Conservation (phyloP, 2,113 vertebrate genomes). For the Synchiropus splendidus region DNA sequence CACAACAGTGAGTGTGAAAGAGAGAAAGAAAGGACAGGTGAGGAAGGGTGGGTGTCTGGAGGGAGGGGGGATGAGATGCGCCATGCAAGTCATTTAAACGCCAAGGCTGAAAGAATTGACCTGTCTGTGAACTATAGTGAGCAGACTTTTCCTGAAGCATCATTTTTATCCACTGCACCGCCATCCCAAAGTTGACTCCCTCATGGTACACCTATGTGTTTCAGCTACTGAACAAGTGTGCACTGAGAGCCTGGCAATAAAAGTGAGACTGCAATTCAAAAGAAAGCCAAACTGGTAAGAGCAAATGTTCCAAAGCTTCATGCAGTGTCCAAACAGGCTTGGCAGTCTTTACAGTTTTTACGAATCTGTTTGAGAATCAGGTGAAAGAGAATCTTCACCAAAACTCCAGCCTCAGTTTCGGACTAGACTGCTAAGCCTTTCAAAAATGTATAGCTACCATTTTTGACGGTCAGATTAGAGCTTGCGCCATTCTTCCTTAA, state of each 20-base stretch:
- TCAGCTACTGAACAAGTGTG: no score
- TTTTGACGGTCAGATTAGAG: slow-evolving; percentile 67
- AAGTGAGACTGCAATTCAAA: no score
- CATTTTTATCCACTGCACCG: no score
- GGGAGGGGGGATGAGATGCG: slow-evolving; percentile 46
- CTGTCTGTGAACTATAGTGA: slow-evolving; percentile 38
- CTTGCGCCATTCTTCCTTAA: slow-evolving; percentile 34
- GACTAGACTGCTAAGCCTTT: slow-evolving; percentile 82
- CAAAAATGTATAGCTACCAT: slow-evolving; percentile 66
- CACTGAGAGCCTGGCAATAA: no score
- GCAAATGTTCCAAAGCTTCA: slow-evolving; percentile 68
- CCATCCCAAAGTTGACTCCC: no score
- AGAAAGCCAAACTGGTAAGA: slow-evolving; percentile 53
- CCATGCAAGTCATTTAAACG: slow-evolving; percentile 78
- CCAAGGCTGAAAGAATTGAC: slow-evolving; percentile 73
- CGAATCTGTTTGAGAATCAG: no score
- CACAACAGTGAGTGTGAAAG: slow-evolving; percentile 30
- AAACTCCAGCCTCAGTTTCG: slow-evolving; percentile 1
- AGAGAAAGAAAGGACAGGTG: slow-evolving; percentile 35
- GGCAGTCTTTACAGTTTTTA: slow-evolving; percentile 73
- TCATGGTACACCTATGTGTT: no score
- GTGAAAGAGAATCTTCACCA: slow-evolving; percentile 6
- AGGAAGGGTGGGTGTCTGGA: slow-evolving; percentile 17
- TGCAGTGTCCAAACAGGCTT: slow-evolving; percentile 75
- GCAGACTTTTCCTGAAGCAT: no score